Conservation (phyloP, 2,113 vertebrate species). For the Sclerurus mexicanus region DNA sequence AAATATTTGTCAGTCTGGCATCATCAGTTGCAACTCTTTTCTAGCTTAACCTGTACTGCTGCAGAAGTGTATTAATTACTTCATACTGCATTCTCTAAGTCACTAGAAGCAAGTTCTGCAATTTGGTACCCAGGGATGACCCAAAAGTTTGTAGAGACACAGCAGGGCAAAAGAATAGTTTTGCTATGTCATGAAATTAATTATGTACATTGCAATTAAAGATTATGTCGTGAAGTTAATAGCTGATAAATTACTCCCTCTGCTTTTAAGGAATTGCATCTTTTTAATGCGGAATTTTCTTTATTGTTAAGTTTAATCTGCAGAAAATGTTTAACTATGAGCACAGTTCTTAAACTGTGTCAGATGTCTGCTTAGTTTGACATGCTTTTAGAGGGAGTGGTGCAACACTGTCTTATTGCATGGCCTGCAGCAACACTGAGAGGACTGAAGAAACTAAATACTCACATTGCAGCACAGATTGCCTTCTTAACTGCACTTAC, state of each 20-base stretch:
- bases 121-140: not conserved
- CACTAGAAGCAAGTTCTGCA: not conserved
- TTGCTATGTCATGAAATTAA: not conserved
- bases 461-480: not conserved
- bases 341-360: not conserved
- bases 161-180: not conserved
- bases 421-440: not conserved
- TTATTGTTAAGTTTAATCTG: not conserved
- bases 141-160: not conserved
- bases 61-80: not conserved
- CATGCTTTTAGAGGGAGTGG: not conserved
- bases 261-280: not conserved
- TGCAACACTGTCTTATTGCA: not conserved
- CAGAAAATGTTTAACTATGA: not conserved
- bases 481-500: not conserved
- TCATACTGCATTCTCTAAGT: not conserved
- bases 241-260: not conserved
- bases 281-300: not conserved
- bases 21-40: not conserved
- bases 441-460: not conserved
- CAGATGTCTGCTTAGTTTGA: not conserved
- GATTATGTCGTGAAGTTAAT: not conserved
- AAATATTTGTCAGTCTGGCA: not conserved
- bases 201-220: not conserved
- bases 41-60: not conserved